Percentiles rank a stretch among this genome's conserved stretches.
phyloP scores from a whole-genome alignment of 2,797 vertebrate species.

The Rhynchonycteris naso region DNA sequence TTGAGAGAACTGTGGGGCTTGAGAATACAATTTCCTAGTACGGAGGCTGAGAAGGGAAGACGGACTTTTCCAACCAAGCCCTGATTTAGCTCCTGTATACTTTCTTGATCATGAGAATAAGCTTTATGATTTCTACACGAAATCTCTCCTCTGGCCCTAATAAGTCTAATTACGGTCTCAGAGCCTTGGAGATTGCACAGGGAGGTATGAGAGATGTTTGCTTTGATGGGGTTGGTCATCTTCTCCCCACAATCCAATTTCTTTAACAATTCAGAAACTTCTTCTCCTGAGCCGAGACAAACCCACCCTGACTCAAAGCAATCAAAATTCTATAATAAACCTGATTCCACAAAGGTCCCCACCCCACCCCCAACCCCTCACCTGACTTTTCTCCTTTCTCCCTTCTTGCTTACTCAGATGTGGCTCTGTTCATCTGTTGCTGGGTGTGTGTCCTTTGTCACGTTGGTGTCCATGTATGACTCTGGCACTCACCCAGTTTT shows the following conservation, averaged over 20 bases:
- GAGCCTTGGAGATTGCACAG: not conserved
- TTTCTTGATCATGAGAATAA: not conserved
- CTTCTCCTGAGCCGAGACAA: not conserved
- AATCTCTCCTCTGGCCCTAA: not conserved
- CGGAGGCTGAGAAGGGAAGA: not conserved
- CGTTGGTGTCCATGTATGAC: not conserved
- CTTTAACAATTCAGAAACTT: not conserved
- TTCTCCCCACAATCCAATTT: not conserved
- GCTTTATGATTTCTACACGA: not conserved
- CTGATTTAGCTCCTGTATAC: not conserved
- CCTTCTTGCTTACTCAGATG: not conserved
- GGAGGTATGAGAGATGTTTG: not conserved
- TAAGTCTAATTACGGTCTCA: not conserved
- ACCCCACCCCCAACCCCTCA: fast-evolving
- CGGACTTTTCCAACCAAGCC: not conserved
- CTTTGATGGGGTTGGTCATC: not conserved
- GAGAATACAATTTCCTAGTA: not conserved
- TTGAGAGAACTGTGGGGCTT: not conserved
- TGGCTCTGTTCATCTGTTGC: not conserved
- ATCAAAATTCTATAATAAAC: not conserved
- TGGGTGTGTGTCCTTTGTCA: not conserved
- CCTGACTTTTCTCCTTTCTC: not conserved
- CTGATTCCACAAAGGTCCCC: not conserved
- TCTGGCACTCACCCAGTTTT: not conserved
- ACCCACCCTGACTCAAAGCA: not conserved